These are phyloP conservation scores for Chaetorhynchus papuensis DNA, from an alignment of 2,113 vertebrate genomes.

Conservation along the genomic window DNA sequence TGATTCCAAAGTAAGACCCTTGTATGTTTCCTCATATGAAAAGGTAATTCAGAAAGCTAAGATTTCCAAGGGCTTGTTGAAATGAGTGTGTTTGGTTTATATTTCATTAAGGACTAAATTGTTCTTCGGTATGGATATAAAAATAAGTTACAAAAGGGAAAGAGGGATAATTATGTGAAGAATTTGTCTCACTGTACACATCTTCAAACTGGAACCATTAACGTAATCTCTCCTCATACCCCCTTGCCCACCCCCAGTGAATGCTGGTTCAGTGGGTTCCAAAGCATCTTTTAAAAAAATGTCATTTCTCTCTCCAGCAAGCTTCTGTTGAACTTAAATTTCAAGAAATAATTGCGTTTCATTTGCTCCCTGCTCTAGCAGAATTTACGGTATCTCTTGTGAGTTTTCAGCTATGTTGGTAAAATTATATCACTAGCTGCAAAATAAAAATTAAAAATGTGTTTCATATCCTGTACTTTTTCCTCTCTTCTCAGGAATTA, in stretches of 20 bases:
- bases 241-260: neutral
- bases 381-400: neutral
- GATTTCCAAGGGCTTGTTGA: neutral
- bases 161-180: neutral
- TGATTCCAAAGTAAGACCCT: neutral
- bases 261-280: neutral
- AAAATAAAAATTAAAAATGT: neutral
- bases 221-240: neutral
- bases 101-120: neutral
- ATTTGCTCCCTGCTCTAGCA: neutral
- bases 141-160: neutral
- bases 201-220: neutral
- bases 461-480: neutral
- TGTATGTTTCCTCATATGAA: neutral
- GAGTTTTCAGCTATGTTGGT: neutral
- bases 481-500: neutral
- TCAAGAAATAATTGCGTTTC: neutral
- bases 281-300: neutral
- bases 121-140: neutral
- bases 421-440: neutral
- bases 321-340: neutral
- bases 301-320: neutral
- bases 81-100: neutral
- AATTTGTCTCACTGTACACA: neutral
- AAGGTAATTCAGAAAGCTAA: neutral